These are phyloP conservation scores for Macheiramphus alcinus DNA, from an alignment of 2,113 vertebrate species.

Conservation along the genomic window DNA sequence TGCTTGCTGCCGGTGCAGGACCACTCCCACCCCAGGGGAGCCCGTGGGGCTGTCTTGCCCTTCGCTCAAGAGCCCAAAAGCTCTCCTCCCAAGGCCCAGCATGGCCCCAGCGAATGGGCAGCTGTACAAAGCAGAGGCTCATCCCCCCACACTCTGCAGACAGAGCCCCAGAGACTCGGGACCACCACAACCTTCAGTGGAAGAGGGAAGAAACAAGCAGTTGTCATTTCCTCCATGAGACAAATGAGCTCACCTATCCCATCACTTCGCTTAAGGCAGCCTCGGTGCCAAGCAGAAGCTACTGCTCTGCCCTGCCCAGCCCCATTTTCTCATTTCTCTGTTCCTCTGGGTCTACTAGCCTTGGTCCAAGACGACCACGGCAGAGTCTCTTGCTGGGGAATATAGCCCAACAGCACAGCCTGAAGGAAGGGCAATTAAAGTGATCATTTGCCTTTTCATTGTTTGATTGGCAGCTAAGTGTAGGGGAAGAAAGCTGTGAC, in stretches of 20 bases:
- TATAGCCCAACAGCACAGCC: neutral
- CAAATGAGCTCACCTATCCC: neutral
- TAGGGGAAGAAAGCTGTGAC: neutral
- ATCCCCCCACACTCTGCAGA: neutral
- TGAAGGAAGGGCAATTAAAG: constrained; percentile 5
- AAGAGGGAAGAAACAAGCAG: neutral
- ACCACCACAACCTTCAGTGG: neutral
- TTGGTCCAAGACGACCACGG: neutral
- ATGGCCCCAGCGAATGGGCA: neutral
- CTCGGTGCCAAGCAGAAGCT: neutral
- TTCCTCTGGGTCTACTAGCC: neutral
- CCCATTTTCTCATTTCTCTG: neutral
- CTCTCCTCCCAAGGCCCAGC: neutral
- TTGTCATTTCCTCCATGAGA: neutral
- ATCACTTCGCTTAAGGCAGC: neutral
- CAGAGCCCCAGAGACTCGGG: neutral
- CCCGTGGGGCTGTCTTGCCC: neutral
- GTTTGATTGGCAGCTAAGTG: neutral
- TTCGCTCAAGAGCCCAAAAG: neutral
- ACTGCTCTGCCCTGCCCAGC: neutral
- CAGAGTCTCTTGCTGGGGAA: neutral
- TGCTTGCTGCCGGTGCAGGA: neutral
- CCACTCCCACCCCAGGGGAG: neutral
- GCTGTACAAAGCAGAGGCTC: neutral
- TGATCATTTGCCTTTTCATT: neutral